Evolutionary conservation across 2,113 vertebrate genomes (phyloP).

Genomic region (Ophiodon elongatus): DNA sequence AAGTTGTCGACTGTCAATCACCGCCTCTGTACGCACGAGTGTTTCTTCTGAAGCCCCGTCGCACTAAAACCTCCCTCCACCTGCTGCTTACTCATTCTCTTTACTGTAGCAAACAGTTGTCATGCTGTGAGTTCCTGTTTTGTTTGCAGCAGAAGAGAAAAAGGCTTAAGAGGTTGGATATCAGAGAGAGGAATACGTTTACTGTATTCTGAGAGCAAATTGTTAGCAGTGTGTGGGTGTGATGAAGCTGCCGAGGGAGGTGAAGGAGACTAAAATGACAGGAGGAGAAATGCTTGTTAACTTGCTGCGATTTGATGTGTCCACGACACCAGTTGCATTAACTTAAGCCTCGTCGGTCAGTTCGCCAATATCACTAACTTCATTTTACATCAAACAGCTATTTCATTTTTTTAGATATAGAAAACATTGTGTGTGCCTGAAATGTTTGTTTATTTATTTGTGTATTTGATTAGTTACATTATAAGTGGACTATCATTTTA

Average conservation of each 20-base stretch:
- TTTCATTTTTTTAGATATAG: too few relatives aligned
- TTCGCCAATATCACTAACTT: background rate
- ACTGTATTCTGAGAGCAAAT: conserved; percentile 1
- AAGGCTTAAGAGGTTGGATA: background rate
- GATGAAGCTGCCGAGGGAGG: background rate
- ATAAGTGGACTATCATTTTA: background rate
- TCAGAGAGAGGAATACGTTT: conserved; percentile 1
- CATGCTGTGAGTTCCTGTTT: background rate
- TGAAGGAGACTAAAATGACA: conserved; percentile 1
- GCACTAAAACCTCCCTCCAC: conserved; percentile 12
- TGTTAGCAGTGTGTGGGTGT: conserved; percentile 1
- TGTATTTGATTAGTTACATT: background rate
- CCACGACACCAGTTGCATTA: conserved; percentile 13
- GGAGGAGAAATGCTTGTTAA: conserved; percentile 19
- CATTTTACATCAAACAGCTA: background rate
- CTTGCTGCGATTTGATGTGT: conserved; percentile 16
- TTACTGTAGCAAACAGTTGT: conserved; percentile 6
- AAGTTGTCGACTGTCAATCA: conserved; percentile 62
- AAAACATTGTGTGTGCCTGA: too few relatives aligned
- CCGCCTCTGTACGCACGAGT: conserved; percentile 27
- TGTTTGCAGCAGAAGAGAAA: conserved; percentile 12
- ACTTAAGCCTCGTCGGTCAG: background rate
- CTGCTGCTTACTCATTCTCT: conserved; percentile 41
- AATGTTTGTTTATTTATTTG: background rate
- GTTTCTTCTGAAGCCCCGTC: conserved; percentile 47